Conservation (phyloP, 2,797 vertebrate genomes). For the Bovichtus variegatus region DNA sequence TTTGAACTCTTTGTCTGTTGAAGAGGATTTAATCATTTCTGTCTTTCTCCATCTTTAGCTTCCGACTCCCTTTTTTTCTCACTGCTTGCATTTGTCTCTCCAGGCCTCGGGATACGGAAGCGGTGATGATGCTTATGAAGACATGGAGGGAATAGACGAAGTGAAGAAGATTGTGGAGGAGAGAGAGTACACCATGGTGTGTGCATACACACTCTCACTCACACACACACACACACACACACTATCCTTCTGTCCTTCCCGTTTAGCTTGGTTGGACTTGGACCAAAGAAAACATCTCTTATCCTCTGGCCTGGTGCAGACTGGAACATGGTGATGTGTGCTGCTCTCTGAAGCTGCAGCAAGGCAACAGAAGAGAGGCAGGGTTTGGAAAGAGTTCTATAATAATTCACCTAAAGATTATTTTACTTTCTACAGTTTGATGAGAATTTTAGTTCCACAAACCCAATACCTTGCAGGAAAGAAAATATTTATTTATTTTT, state of each 20-base stretch:
- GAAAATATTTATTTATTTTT: neutral
- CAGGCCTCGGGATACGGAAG: slow-evolving; percentile 94
- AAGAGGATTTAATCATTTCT: slow-evolving; percentile 15
- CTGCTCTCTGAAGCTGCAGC: slow-evolving; percentile 9
- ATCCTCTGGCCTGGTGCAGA: slow-evolving; percentile 43
- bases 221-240: too few species aligned
- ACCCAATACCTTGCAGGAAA: too few species aligned
- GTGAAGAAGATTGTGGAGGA: slow-evolving; percentile 85
- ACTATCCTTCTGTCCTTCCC: neutral
- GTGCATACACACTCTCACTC: neutral
- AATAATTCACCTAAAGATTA: slow-evolving; percentile 14
- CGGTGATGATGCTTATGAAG: slow-evolving; percentile 84
- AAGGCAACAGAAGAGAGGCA: neutral
- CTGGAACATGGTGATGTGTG: slow-evolving; percentile 34
- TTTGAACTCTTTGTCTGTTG: slow-evolving; percentile 2
- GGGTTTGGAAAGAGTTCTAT: neutral
- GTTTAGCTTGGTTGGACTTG: slow-evolving; percentile 12
- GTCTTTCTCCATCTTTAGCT: slow-evolving; percentile 12
- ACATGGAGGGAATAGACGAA: slow-evolving; percentile 80
- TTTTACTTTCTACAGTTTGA: too few species aligned
- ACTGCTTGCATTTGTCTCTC: neutral
- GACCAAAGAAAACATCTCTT: slow-evolving; percentile 48
- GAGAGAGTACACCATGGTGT: slow-evolving; percentile 78
- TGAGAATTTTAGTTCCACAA: too few species aligned
- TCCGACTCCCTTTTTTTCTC: too few species aligned